These are phyloP conservation scores for Molossus molossus DNA, from an alignment of 2,797 vertebrate species.

Conservation along the genomic window DNA sequence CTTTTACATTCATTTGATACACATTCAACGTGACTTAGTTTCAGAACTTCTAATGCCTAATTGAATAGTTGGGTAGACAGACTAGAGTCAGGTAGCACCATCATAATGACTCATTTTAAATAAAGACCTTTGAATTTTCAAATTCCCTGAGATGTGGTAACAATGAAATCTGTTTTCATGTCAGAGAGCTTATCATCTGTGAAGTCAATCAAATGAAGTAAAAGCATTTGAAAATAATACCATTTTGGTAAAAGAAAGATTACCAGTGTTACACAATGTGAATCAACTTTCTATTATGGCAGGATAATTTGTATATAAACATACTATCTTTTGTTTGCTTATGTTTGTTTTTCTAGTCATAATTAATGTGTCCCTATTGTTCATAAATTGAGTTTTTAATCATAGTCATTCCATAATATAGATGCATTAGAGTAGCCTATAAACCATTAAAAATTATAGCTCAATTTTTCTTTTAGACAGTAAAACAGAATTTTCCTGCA, in stretches of 20 bases:
- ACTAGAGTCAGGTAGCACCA: neutral
- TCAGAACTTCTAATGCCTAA: constrained; percentile 42
- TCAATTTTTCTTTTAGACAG: constrained; percentile 78
- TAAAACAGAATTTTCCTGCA: constrained; percentile 39
- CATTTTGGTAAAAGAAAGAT: constrained; percentile 29
- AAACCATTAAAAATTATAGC: constrained; percentile 71
- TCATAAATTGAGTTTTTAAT: constrained; percentile 78
- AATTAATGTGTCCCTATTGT: constrained; percentile 81
- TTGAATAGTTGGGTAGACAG: neutral
- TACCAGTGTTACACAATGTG: neutral
- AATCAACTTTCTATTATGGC: constrained; percentile 72
- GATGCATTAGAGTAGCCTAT: constrained; percentile 78
- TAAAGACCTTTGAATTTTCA: neutral
- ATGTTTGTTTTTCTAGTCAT: constrained; percentile 81
- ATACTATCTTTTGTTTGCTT: constrained; percentile 80
- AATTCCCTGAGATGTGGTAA: constrained; percentile 40
- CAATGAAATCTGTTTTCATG: constrained; percentile 45
- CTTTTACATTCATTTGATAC: neutral
- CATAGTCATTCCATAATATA: constrained; percentile 83
- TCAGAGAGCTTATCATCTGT: neutral
- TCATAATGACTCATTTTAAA: constrained; percentile 35
- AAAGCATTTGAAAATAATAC: constrained; percentile 27
- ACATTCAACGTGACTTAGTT: constrained; percentile 32
- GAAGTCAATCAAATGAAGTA: neutral
- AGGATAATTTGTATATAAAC: constrained; percentile 86